A percentile compares a stretch with the other conserved stretches of the same genome.
phyloP scores from a whole-genome alignment of 2,888 invertebrate genomes.

The Lagria hirta region DNA sequence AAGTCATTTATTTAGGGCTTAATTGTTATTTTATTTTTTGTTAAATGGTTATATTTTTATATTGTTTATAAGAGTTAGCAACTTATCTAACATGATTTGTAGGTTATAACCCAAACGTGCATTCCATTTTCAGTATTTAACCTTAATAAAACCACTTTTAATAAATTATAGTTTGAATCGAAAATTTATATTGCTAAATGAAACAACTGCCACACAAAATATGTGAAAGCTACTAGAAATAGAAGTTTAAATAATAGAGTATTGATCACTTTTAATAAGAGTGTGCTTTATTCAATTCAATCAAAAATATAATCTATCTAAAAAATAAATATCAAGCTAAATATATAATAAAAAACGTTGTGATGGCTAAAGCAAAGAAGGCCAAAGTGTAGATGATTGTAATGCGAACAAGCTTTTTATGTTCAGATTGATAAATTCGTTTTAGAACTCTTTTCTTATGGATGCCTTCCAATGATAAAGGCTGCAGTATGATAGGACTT shows the following conservation, averaged over 20 bases:
- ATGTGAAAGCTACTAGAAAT: too few species aligned
- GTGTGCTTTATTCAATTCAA: too few species aligned
- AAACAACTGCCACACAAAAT: too few species aligned
- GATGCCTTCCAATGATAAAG: constrained; percentile 57
- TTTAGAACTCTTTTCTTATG: constrained; percentile 43
- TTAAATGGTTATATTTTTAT: constrained; percentile 17
- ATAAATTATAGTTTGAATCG: too few species aligned
- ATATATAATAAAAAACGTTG: constrained; percentile 60
- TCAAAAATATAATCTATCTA: too few species aligned
- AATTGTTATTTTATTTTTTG: constrained; percentile 10
- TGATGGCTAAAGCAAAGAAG: constrained; percentile 57
- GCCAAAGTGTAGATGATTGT: constrained; percentile 61
- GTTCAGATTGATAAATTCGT: constrained; percentile 49
- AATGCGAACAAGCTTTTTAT: constrained; percentile 57
- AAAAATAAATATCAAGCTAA: constrained; percentile 51
- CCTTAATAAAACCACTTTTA: too few species aligned
- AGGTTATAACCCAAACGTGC: too few species aligned
- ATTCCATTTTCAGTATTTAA: too few species aligned
- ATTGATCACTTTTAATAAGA: too few species aligned
- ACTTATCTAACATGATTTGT: too few species aligned
- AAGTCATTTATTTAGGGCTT: constrained; percentile 16
- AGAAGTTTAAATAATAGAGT: too few species aligned
- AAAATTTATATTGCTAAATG: too few species aligned
- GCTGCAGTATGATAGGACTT: constrained; percentile 54
- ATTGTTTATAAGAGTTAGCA: constrained; percentile 16